phyloP scores from a whole-genome alignment of 2,797 vertebrate species.

The Acrossocheilus wenchowensis region DNA sequence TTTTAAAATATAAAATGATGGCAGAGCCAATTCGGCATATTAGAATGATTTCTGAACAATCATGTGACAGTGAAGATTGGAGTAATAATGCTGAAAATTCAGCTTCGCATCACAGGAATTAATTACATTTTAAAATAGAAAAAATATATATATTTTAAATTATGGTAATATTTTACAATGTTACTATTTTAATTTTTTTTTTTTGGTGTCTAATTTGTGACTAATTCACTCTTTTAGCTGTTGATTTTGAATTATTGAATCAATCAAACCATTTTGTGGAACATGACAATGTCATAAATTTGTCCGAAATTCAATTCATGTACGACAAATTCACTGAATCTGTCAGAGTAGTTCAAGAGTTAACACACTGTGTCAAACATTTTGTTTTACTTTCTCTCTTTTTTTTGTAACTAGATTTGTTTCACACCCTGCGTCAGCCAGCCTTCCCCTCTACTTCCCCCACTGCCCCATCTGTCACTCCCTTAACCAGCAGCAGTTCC shows the following conservation, averaged over 20 bases:
- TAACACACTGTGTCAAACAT: neutral
- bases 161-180: neutral
- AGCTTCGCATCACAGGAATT: neutral
- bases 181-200: neutral
- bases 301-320: neutral
- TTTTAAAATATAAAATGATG: neutral
- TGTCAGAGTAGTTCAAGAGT: neutral
- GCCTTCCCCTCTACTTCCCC: constrained; percentile 79
- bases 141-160: too few species aligned
- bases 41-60: neutral
- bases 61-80: neutral
- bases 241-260: neutral
- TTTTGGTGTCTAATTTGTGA: neutral
- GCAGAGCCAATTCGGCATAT: neutral
- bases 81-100: neutral
- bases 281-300: neutral
- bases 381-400: neutral
- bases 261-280: neutral
- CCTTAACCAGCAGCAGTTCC: constrained; percentile 83
- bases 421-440: constrained; percentile 85
- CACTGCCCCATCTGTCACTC: constrained; percentile 77
- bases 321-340: neutral
- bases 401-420: constrained; percentile 84
- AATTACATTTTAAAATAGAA: neutral
- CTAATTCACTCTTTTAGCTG: neutral